Evolutionary conservation across 2,113 vertebrate genomes (phyloP), one percentile per base, ranked within the genome.

Genomic region (Saccopteryx bilineata): DNA sequence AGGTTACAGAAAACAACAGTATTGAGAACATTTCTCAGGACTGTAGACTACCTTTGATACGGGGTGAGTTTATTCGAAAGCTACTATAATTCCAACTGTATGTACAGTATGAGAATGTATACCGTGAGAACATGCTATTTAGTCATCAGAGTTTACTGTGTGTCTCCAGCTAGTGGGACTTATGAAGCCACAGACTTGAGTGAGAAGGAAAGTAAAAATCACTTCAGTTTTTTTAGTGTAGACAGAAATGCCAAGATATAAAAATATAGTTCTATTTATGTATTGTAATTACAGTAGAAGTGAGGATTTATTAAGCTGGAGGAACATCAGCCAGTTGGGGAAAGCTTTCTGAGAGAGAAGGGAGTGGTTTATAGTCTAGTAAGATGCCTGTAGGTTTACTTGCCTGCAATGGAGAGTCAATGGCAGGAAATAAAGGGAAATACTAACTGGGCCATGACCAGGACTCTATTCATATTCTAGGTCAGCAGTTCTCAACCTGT

Each of bases 161-260:
- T 87, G 11, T 84, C 14, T 94, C 1, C 91, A 87, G 69, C 63
- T 88, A 17, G 54, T 61, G 76, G 24, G 71, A 95, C 66, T 95
- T 66, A n/a, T 48, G 86, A 88, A 75, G 68, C 18, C 13, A 66
- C 52, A 76, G 58, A 90, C 31, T 84, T 63, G 85, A 94, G 56
- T 81, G 39, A 94, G 81, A 90, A 82, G 92, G 69, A 60, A 75
- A 92, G 54, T 91, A 94, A 95, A 90, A 94, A 87, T 63, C 31
- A 79, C 63, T 81, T 81, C 56, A 87, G 31, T 39, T 87, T 93
- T 87, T 48, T 72, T 12, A 72, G 26, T 54, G n/a, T 52, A 87
- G 65, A 82, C n/a, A 79, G 56, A 96, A 93, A 94, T 96, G 78
- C 33, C 66, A 85, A 60, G 74, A 80, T 90, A 52, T 71, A 93